These are phyloP conservation scores for Phalloptychus januarius DNA, from an alignment of 2,797 vertebrate genomes.

Conservation along the genomic window DNA sequence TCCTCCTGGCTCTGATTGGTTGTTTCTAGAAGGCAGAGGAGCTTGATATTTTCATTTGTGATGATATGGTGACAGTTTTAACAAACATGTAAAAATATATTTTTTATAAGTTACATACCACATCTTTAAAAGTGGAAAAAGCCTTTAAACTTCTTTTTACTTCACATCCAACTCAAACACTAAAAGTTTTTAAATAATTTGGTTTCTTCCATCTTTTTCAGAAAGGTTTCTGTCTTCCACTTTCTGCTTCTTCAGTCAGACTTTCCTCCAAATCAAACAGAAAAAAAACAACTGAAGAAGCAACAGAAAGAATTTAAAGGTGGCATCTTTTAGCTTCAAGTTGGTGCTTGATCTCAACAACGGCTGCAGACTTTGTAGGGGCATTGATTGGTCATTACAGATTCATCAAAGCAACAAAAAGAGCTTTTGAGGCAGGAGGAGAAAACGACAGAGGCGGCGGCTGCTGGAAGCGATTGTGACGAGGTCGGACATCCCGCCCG, in stretches of 20 bases:
- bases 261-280: not conserved
- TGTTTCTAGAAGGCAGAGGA: too few species aligned
- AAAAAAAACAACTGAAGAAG: not conserved
- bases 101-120: too few species aligned
- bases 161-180: not conserved
- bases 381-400: conserved; percentile 42
- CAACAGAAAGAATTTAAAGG: conserved; percentile 48
- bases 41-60: too few species aligned
- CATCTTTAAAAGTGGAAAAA: not conserved
- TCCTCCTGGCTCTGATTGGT: too few species aligned
- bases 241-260: conserved; percentile 22
- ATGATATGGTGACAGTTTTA: too few species aligned
- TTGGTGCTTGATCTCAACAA: conserved; percentile 18
- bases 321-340: conserved; percentile 37
- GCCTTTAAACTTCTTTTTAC: not conserved
- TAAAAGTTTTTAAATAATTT: conserved; percentile 1
- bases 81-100: not conserved
- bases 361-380: conserved; percentile 16
- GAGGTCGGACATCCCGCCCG: conserved; percentile 58
- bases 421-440: conserved; percentile 16
- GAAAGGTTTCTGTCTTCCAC: not conserved
- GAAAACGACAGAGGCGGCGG: not conserved
- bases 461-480: conserved; percentile 46
- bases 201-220: not conserved
- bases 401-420: conserved; percentile 40